Evolutionary conservation across 2,888 invertebrate species (phyloP).

Genomic region (Cantharis flavilabris): DNA sequence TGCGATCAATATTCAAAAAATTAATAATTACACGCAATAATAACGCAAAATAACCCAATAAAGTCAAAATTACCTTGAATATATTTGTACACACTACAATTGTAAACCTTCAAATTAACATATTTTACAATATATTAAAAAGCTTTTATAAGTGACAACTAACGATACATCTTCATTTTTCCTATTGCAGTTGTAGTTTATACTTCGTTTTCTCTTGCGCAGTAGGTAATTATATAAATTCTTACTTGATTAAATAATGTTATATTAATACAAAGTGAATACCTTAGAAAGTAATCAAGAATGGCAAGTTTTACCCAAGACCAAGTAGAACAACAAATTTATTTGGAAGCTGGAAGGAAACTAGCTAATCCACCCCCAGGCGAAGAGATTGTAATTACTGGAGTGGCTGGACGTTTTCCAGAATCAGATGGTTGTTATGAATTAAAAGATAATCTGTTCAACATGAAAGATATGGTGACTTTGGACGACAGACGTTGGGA

Average conservation of each 20-base stretch:
- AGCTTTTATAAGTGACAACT: not conserved
- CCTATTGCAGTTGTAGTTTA: not conserved
- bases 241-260: not conserved
- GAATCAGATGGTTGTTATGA: constrained; percentile 75
- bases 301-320: not conserved
- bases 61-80: no score
- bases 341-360: constrained; percentile 51
- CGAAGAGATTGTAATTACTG: constrained; percentile 66
- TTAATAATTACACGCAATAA: no score
- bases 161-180: not conserved
- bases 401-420: constrained; percentile 73
- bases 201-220: not conserved
- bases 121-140: not conserved
- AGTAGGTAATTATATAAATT: not conserved
- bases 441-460: constrained; percentile 71
- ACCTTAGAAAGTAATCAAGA: not conserved
- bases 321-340: not conserved
- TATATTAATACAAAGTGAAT: not conserved
- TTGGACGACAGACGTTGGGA: constrained; percentile 79
- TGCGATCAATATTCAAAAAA: no score
- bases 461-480: constrained; percentile 83
- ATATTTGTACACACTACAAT: no score
- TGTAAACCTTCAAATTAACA: no score
- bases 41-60: no score
- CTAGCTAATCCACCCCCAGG: constrained; percentile 63